Conservation (phyloP, 1,140 invertebrate species). For the Bilobella aurantiaca region DNA sequence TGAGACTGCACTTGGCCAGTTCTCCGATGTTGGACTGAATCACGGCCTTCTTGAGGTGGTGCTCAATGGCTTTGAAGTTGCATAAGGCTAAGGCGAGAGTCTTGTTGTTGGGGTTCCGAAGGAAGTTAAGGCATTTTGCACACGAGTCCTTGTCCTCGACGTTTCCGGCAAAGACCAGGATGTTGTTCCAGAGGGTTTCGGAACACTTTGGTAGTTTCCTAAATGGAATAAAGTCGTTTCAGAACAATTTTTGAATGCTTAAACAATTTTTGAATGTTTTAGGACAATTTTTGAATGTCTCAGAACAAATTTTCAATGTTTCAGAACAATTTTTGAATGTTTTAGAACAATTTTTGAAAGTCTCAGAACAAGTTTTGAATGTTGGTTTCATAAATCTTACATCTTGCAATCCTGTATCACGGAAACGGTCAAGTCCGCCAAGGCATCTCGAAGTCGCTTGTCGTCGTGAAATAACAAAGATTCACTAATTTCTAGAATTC, state of each 20-base stretch:
- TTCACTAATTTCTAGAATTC: constrained; percentile 11
- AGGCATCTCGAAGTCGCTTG: neutral
- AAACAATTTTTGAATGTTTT: neutral
- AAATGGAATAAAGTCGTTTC: neutral
- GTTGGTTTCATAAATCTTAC: too few relatives aligned
- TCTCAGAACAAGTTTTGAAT: neutral
- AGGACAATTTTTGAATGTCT: neutral
- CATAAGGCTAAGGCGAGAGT: neutral
- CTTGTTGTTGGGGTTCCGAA: neutral
- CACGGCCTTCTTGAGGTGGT: neutral
- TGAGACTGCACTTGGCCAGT: constrained; percentile 1
- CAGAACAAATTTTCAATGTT: neutral
- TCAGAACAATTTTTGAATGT: too few relatives aligned
- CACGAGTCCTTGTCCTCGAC: neutral
- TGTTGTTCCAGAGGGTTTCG: constrained; percentile 19
- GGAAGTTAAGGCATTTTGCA: neutral
- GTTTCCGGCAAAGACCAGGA: constrained; percentile 8
- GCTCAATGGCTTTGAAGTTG: constrained; percentile 8
- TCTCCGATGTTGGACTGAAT: constrained; percentile 1
- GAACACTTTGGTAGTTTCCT: constrained; percentile 22
- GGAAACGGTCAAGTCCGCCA: constrained; percentile 12
- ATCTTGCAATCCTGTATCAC: neutral
- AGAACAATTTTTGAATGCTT: neutral
- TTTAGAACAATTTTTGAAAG: neutral
- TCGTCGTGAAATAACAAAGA: constrained; percentile 8